Evolutionary conservation across 2,113 vertebrate genomes (phyloP).

Genomic region (Lampris megalopsis): DNA sequence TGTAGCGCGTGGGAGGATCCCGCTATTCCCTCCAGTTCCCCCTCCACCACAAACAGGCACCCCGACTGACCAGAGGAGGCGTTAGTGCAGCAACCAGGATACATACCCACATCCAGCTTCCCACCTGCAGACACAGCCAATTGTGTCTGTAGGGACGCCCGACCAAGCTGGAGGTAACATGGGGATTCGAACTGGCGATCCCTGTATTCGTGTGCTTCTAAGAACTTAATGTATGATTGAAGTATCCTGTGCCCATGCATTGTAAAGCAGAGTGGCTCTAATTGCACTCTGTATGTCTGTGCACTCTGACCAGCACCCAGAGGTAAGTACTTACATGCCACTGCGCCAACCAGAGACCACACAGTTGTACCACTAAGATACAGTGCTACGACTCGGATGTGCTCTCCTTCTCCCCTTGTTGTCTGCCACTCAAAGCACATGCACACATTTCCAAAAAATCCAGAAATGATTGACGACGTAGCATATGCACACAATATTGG

Average conservation of each 20-base stretch:
- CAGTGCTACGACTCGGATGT: slow-evolving; percentile 4
- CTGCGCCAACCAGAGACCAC: slow-evolving; percentile 20
- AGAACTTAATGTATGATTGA: neutral
- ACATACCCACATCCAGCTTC: too few species aligned
- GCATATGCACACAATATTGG: neutral
- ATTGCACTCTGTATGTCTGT: slow-evolving; percentile 16
- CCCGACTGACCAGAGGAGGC: too few species aligned
- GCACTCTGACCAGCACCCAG: slow-evolving; percentile 17
- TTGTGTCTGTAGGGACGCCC: too few species aligned
- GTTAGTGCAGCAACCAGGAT: too few species aligned
- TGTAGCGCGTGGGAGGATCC: too few species aligned
- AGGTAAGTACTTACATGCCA: slow-evolving; percentile 31
- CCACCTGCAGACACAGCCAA: too few species aligned
- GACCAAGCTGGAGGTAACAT: too few species aligned
- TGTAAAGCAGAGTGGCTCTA: slow-evolving; percentile 28
- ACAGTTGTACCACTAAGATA: neutral
- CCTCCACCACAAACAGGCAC: too few species aligned
- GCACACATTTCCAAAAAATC: neutral
- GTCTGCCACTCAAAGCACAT: neutral
- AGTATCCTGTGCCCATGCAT: slow-evolving; percentile 19
- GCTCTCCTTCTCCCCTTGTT: neutral
- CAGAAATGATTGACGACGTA: neutral
- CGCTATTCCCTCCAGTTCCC: too few species aligned
- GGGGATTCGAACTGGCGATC: too few species aligned
- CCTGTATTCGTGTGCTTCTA: neutral